These are phyloP conservation scores for Drosophila kuntzei DNA, from an alignment of 2,888 invertebrate species.

Conservation along the genomic window DNA sequence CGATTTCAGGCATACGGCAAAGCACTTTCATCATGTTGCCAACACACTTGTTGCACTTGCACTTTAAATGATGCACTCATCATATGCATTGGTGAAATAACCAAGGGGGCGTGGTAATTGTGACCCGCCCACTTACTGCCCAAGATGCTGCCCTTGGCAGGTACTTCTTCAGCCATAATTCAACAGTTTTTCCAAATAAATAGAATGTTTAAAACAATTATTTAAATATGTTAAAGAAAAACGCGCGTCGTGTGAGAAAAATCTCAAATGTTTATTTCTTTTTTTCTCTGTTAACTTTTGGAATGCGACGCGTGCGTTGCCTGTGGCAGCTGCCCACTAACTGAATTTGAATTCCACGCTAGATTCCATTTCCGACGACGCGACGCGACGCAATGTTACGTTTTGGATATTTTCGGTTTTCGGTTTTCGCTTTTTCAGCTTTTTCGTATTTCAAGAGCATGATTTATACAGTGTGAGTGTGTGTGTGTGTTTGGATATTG, in stretches of 20 bases:
- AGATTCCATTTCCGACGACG: slow-evolving; percentile 38
- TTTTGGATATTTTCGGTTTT: slow-evolving; percentile 57
- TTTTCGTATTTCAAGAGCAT: slow-evolving; percentile 39
- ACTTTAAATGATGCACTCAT: slow-evolving; percentile 54
- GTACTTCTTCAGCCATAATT: slow-evolving; percentile 86
- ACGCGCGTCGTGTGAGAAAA: slow-evolving; percentile 10
- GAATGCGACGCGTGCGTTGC: slow-evolving; percentile 61
- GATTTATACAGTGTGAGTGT: slow-evolving; percentile 9
- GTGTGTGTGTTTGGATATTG: slow-evolving; percentile 7
- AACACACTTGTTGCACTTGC: slow-evolving; percentile 73
- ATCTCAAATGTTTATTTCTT: background rate
- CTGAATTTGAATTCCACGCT: slow-evolving; percentile 64
- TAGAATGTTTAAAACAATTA: background rate
- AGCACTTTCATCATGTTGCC: slow-evolving; percentile 40
- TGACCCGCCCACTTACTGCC: slow-evolving; percentile 86
- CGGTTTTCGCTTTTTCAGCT: slow-evolving; percentile 24
- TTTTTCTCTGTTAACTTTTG: slow-evolving; percentile 15
- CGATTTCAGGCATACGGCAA: slow-evolving; percentile 16
- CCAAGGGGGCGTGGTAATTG: background rate
- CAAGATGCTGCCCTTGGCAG: slow-evolving; percentile 87
- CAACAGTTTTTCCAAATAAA: background rate
- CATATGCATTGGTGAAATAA: slow-evolving; percentile 51
- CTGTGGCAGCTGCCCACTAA: slow-evolving; percentile 71
- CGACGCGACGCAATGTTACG: slow-evolving; percentile 33
- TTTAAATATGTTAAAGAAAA: slow-evolving; percentile 7